Base-by-base conservation (phyloP, 2,113 vertebrate genomes). In the Raja brachyura region DNA sequence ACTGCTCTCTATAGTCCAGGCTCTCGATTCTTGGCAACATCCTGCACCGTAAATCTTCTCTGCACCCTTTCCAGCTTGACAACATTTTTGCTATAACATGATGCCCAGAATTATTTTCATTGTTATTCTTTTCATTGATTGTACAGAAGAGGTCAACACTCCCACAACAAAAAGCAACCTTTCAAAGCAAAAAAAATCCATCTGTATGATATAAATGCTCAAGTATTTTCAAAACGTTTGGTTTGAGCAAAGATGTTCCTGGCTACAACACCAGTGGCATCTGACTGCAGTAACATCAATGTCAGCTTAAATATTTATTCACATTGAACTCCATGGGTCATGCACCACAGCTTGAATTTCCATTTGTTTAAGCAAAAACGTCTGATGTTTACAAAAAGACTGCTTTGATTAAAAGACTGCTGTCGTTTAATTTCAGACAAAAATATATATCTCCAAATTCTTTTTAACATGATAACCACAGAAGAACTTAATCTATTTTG, bases 361-460 rank as follows among this genome's bases (percentile, higher is more conserved):
- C 88, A 66, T 70, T 22, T 73, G n/a, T 92, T 92, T 39, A 74
- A 73, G 22, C 22, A 92, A 92, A 70, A 39, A 92, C 33, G 73
- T 13, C 33, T 73, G 88, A 92, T 33, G 18, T 48, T 73, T 70
- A 73, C 63, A 92, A 48, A 25, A 70, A 39, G 88, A 92, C 70
- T 70, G 39, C 31, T 92, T n/a, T n/a, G n/a, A n/a, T n/a, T n/a
- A 48, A 25, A 70, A 39, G 88, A 92, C 70, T 70, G 39, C 31
- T 92, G 66, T 2, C 54, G 66, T 54, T 54, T 73, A 74, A 54
- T 22, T 25, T 73, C 68, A 70, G 28, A 22, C 68, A 39, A 73
- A 73, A 73, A 73, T 92, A 92, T 70, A 48, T 92, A 74, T 18
- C 66, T 66, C 16, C 25, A 68, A 70, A 68, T 39, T 70, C 10